Percentiles rank a stretch among this genome's conserved stretches.
Evolutionary conservation across 2,888 invertebrate genomes (phyloP).

Genomic region (Noctua janthina): DNA sequence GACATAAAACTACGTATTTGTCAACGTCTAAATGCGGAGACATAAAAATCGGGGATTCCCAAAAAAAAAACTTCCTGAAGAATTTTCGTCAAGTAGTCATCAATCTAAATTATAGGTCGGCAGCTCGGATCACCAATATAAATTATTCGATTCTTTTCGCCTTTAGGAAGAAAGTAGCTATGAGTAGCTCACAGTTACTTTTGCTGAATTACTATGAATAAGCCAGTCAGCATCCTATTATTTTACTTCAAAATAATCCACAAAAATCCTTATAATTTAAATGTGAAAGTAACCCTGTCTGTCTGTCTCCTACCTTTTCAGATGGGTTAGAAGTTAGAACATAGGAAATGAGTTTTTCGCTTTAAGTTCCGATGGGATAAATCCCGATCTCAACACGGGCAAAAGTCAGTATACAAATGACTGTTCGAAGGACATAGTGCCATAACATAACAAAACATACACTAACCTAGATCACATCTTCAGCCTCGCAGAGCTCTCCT

Average conservation of each 20-base stretch:
- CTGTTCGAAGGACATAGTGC: too few species aligned
- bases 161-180: too few species aligned
- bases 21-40: not conserved
- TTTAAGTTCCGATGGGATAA: not conserved
- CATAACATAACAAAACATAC: too few species aligned
- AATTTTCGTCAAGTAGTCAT: not conserved
- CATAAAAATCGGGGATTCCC: slow-evolving; percentile 28
- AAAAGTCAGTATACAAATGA: too few species aligned
- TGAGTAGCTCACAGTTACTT: not conserved
- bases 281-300: not conserved
- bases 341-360: too few species aligned
- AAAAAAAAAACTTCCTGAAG: not conserved
- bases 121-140: not conserved
- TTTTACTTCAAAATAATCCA: not conserved
- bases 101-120: not conserved
- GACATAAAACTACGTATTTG: not conserved
- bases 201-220: not conserved
- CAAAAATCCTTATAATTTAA: not conserved
- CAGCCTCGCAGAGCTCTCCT: not conserved
- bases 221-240: not conserved
- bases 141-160: not conserved
- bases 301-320: not conserved
- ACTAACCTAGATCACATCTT: not conserved
- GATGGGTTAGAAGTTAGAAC: not conserved
- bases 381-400: too few species aligned